Evolutionary conservation across 1,140 invertebrate genomes (phyloP), one percentile per base, ranked within the genome.

Genomic region (Drosophila cardini): DNA sequence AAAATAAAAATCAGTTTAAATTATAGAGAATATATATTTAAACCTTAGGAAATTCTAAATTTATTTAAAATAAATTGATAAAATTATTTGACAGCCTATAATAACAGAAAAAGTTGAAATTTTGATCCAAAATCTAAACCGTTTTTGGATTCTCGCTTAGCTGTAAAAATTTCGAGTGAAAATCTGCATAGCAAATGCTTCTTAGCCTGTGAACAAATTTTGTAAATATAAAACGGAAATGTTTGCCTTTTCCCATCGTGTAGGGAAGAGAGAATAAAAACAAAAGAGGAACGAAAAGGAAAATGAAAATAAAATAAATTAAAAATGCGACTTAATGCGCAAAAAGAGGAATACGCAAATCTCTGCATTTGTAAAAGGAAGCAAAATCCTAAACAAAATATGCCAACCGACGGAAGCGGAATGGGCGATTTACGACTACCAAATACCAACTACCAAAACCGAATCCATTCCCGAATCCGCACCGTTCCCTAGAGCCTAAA

Each of bases 211-310:
- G 69, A 83, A 71, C 79, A 87, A 87, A 87, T 83, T 78, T 81
- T 10, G 63, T 73, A 80, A 87, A 87, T 84, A 80, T 76, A 71
- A 84, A 89, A 84, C 84, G 84, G 83, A 87, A 87, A 84, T 87
- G 83, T 78, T 74, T 46, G 32, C 32, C 71, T 21, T 50, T 62
- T 26, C 69, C 63, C 72, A 64, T 15, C 69, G 52, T 56, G 65
- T 56, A 72, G 52, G 34, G 42, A 21, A 46, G 45, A 65, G 32
- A 46, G 45, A 65, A 52, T 60, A 46, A 55, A 68, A 69, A 43
- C 46, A 34, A 34, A 40, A 50, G 52, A 30, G 36, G 30, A 61
- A 26, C 36, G 21, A 15, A 21, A 56, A 53, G 21, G 60, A 16
- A 55, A 55, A 55, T 21, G 34, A 21, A 50, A 30, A 30, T 11